Base-by-base conservation (phyloP, 2,797 vertebrate species). In the Intellagama lesueurii region DNA sequence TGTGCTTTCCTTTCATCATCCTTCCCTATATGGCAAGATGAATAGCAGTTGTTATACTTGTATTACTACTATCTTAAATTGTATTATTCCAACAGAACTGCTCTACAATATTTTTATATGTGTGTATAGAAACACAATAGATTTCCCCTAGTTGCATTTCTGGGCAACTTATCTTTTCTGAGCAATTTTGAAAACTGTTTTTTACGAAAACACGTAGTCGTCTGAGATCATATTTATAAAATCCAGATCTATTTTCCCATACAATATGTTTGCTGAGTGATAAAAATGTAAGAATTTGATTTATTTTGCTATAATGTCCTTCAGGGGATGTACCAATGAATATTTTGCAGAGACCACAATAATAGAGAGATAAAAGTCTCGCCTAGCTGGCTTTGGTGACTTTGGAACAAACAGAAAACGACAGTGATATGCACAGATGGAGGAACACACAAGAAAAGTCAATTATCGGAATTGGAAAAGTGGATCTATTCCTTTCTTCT, bases 261-360 rank as follows among this genome's bases (percentile, higher is more conserved):
- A 83, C 91, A 28, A 64, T 44, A 76, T 16, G 19, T 90, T 88
- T 19, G 76, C 87, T 6, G 44, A 92, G 81, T 64, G 47, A 91
- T 81, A 85, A 85, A 89, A 90, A 90, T 80, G 17, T 87, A 87
- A 88, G 8, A 89, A 87, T 92, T 87, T 32, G 52, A 86, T 93
- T 93, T 85, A 87, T 86, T 93, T 94, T 91, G 91, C 7, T 90
- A 60, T 85, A 81, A 89, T 88, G 66, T 19, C 32, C 35, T 91
- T 93, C 49, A 77, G 89, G 90, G 0, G 1, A 69, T 90, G 44
- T 82, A 87, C 89, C 30, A 87, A 76, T 89, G 77, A 92, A 90
- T 32, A 17, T n/a, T 81, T 77, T 79, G 70, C 64, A 91, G 92
- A 92, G 69, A 47, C 22, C 64, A 49, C 78, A 86, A 8, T 86